These are phyloP conservation scores for Ibycter americanus DNA, from an alignment of 2,797 vertebrate genomes.

Conservation along the genomic window DNA sequence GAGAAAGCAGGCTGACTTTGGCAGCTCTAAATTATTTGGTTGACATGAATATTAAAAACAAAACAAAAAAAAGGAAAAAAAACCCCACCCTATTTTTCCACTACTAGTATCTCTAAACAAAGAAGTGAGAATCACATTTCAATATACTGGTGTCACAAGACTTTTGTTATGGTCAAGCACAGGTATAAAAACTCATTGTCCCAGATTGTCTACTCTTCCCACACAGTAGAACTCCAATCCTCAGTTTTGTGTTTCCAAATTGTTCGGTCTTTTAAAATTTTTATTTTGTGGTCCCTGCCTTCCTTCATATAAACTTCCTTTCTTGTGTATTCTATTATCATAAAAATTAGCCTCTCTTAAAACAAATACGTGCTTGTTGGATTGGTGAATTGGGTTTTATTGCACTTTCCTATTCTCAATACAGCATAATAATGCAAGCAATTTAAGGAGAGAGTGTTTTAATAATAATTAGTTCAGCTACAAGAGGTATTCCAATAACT, in stretches of 20 bases:
- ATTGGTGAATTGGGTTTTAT: neutral
- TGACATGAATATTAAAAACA: neutral
- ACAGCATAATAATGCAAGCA: neutral
- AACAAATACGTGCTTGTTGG: neutral
- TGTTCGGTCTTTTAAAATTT: neutral
- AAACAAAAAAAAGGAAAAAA: neutral
- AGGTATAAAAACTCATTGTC: neutral
- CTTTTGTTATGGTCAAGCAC: neutral
- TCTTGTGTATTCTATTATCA: neutral
- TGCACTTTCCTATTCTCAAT: neutral
- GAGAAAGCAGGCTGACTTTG: neutral
- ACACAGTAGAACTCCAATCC: neutral
- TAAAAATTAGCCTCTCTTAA: neutral
- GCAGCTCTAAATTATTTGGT: neutral
- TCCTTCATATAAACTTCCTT: neutral
- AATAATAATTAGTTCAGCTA: neutral
- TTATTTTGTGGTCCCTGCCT: neutral
- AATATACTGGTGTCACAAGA: neutral
- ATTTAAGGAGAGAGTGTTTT: neutral
- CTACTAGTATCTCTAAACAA: neutral
- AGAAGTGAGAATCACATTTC: neutral
- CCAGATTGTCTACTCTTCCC: neutral
- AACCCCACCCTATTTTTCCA: accelerated
- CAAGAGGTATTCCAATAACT: neutral
- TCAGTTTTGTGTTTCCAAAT: neutral